phyloP scores from a whole-genome alignment of 2,797 vertebrate genomes.

The Chelidonichthys spinosus region DNA sequence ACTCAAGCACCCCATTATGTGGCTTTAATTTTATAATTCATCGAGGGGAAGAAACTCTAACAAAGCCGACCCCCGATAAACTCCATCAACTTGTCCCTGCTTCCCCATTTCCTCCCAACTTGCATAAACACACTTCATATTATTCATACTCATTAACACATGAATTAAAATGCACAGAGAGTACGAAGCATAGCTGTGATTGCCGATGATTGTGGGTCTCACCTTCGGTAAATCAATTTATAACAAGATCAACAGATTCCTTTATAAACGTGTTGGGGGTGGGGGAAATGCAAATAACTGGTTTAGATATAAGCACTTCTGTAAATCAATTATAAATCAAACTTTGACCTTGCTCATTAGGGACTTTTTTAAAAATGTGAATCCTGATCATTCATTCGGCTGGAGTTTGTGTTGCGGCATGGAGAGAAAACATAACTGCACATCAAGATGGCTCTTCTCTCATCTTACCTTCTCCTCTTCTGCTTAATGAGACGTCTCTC shows the following conservation, averaged over 20 bases:
- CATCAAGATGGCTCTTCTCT: constrained; percentile 54
- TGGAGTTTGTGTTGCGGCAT: constrained; percentile 34
- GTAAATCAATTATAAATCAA: constrained; percentile 52
- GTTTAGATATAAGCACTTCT: constrained; percentile 41
- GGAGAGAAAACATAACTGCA: constrained; percentile 43
- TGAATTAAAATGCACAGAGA: not conserved
- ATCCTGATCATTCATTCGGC: constrained; percentile 27
- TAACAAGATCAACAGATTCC: constrained; percentile 28
- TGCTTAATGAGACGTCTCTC: constrained; percentile 59
- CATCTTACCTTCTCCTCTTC: constrained; percentile 53
- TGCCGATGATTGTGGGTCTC: constrained; percentile 2
- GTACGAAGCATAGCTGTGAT: not conserved
- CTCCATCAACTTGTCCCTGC: constrained; percentile 33
- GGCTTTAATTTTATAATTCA: constrained; percentile 48
- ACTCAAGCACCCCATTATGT: constrained; percentile 64
- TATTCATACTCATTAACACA: constrained; percentile 13
- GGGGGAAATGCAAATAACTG: constrained; percentile 1
- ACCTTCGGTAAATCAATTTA: not conserved
- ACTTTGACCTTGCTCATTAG: constrained; percentile 38
- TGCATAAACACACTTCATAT: not conserved
- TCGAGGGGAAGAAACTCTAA: constrained; percentile 66
- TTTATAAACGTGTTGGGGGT: not conserved
- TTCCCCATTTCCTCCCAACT: constrained; percentile 5
- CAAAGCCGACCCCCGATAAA: constrained; percentile 51
- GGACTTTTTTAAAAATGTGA: constrained; percentile 39